Evolutionary conservation across 2,113 vertebrate genomes (phyloP), one percentile per base, ranked within the genome.

Genomic region (Sapayoa aenigma): DNA sequence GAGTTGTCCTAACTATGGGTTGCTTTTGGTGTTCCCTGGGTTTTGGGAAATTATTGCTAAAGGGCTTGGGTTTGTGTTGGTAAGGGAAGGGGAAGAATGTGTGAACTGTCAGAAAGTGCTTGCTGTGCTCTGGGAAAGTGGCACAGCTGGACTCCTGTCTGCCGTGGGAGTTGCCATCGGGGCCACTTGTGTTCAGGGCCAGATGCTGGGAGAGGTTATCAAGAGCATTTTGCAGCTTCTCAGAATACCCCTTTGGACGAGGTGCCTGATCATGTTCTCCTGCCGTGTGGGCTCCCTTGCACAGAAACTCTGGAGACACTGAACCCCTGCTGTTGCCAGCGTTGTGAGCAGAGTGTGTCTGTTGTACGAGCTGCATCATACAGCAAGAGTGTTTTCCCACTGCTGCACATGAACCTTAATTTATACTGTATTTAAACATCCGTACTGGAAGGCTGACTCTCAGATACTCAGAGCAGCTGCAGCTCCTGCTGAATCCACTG

Each of bases 401-500:
- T 87, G 87, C 89, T 87, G 77, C 37, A 8, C 28, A 5, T 4
- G 62, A 78, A 53, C 37, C 69, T 65, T n/a, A 39, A 47, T 93
- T 91, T 50, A 4, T 27, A 0, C 53, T 76, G 67, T 79, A 39
- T 89, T 94, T 94, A 79, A 92, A 25, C 24, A 33, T 31, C 66
- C 5, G 0, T 31, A 11, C 78, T 84, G 86, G 65, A 89, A 75
- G 86, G 69, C 73, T 93, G 88, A 10, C 46, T 93, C 56, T n/a
- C 37, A 37, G 96, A 56, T 69, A 1, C 59, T 67, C 5, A 0
- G 69, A 88, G 49, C 90, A 92, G 93, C 83, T 93, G 89, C 86
- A 90, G 84, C 77, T 93, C 91, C 56, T 84, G 90, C 85, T 76
- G 82, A 42, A 85, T 62, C 79, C 68, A 20, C 86, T 25, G 33